Percentiles rank a stretch among this genome's conserved stretches.
phyloP scores from a whole-genome alignment of 2,797 vertebrate genomes.

The Coreius guichenoti region DNA sequence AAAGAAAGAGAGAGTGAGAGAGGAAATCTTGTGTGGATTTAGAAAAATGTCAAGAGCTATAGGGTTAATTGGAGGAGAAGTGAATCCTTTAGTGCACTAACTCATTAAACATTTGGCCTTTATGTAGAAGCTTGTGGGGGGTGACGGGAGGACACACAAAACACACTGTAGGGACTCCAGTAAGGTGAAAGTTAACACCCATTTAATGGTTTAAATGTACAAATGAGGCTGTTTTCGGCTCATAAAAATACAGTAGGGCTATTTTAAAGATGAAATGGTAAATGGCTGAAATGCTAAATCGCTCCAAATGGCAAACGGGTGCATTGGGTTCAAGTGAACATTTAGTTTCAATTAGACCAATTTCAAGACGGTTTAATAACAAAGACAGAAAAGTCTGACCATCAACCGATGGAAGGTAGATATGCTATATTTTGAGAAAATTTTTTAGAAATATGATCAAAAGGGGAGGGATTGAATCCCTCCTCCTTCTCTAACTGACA shows the following conservation, averaged over 20 bases:
- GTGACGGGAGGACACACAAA: constrained; percentile 54
- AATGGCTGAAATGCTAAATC: constrained; percentile 8
- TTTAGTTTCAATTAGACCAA: neutral
- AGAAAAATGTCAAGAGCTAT: constrained; percentile 91
- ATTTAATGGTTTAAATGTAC: constrained; percentile 51
- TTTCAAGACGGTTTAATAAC: neutral
- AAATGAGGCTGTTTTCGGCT: constrained; percentile 39
- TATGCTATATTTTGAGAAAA: neutral
- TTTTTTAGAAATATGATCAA: constrained; percentile 2
- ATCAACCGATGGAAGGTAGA: neutral
- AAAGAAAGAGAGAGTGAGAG: constrained; percentile 61
- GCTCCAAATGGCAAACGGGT: neutral
- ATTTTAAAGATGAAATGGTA: neutral
- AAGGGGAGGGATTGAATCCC: neutral
- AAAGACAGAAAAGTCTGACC: neutral
- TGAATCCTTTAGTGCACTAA: constrained; percentile 89
- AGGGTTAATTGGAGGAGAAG: constrained; percentile 97
- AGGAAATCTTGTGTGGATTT: constrained; percentile 91
- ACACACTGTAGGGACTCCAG: constrained; percentile 76
- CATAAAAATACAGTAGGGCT: constrained; percentile 4
- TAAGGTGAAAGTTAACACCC: constrained; percentile 72
- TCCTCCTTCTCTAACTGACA: constrained; percentile 9
- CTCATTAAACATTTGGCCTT: constrained; percentile 94
- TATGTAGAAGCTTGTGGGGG: constrained; percentile 74
- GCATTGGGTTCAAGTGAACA: neutral